These are phyloP conservation scores for Drosophila jambulina DNA, from an alignment of 1,140 invertebrate species.

Conservation along the genomic window DNA sequence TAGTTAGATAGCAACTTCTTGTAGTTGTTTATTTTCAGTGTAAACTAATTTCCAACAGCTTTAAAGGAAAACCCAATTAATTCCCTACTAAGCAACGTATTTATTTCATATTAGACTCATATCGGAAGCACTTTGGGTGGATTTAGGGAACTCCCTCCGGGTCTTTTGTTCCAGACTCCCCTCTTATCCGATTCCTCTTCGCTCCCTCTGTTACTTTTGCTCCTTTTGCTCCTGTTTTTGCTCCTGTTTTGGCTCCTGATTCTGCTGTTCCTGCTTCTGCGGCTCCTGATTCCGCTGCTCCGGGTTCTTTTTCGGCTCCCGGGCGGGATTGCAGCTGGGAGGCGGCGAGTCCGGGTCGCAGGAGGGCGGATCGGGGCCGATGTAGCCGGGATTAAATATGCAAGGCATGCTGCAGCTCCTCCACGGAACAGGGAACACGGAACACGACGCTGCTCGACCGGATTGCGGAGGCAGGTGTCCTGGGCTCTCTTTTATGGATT, in stretches of 20 bases:
- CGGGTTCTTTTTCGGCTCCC: conserved; percentile 4
- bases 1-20: no score
- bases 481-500: conserved; percentile 37
- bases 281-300: not conserved
- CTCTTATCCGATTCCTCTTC: no score
- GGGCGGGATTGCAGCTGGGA: conserved; percentile 24
- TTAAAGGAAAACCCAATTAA: not conserved
- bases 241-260: conserved; percentile 1
- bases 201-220: not conserved
- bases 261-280: not conserved
- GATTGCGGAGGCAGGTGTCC: conserved; percentile 29
- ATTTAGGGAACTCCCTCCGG: not conserved
- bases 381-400: conserved; percentile 71
- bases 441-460: not conserved
- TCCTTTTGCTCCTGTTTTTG: conserved; percentile 6
- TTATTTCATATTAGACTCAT: conserved; percentile 16
- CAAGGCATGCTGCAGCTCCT: conserved; percentile 47
- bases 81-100: not conserved
- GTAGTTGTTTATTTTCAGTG: not conserved
- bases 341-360: conserved; percentile 53
- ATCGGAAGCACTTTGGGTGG: not conserved
- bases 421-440: not conserved
- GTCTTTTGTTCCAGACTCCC: conserved; percentile 1
- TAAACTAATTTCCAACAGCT: not conserved
- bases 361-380: conserved; percentile 64